phyloP scores from a whole-genome alignment of 2,113 vertebrate species.

The Onychostruthus taczanowskii region DNA sequence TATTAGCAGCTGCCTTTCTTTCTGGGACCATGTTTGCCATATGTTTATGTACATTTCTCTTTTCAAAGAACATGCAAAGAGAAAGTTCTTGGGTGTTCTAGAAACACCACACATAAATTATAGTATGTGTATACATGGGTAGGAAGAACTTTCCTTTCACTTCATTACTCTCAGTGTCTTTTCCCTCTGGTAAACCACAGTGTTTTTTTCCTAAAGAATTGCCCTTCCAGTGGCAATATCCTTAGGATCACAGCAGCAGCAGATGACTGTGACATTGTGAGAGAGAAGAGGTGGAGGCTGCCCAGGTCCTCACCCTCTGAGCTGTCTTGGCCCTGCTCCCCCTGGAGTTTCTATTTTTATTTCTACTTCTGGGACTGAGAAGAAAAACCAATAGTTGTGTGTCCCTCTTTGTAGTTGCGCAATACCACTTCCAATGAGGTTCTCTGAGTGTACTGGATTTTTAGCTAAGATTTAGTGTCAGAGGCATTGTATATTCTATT shows the following conservation, averaged over 20 bases:
- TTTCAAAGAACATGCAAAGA: background rate
- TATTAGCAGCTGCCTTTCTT: background rate
- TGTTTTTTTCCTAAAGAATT: background rate
- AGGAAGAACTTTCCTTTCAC: background rate
- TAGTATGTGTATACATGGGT: background rate
- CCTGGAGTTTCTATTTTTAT: slow-evolving; percentile 13
- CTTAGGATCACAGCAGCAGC: background rate
- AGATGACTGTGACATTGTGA: background rate
- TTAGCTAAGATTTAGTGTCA: background rate
- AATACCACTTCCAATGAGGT: background rate
- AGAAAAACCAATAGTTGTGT: background rate
- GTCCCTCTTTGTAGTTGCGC: background rate
- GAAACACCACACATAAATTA: background rate
- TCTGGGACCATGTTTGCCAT: background rate
- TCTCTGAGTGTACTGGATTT: background rate
- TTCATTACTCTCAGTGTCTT: background rate
- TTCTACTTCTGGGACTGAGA: background rate
- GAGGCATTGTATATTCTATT: background rate
- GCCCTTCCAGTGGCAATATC: background rate
- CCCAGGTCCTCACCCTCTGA: background rate
- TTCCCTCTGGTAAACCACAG: background rate
- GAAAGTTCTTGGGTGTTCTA: background rate
- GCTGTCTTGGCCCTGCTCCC: background rate
- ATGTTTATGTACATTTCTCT: background rate
- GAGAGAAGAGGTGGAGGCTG: background rate